phyloP scores from a whole-genome alignment of 2,888 invertebrate genomes.

The Pristionchus mayeri region DNA sequence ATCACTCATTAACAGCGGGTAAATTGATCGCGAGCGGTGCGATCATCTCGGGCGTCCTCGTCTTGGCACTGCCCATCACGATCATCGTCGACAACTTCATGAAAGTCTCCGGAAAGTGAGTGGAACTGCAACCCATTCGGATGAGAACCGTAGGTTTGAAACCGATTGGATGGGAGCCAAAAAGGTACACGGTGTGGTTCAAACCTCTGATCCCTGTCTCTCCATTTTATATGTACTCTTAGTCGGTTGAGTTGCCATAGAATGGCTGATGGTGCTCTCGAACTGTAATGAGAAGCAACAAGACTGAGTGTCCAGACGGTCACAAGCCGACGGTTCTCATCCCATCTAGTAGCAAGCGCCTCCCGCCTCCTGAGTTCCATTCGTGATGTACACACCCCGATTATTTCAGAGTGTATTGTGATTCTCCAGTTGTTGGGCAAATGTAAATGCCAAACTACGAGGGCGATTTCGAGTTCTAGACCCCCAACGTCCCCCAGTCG shows the following conservation, averaged over 20 bases:
- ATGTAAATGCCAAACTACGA: not conserved
- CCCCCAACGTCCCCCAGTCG: not conserved
- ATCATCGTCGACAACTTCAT: conserved; percentile 76
- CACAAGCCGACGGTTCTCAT: too few species aligned
- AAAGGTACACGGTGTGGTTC: too few species aligned
- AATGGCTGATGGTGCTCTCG: too few species aligned
- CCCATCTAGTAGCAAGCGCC: too few species aligned
- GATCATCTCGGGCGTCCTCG: conserved; percentile 72
- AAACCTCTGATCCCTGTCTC: too few species aligned
- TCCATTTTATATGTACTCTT: too few species aligned
- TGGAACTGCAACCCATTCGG: not conserved
- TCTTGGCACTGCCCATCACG: conserved; percentile 74
- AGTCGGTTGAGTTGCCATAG: too few species aligned
- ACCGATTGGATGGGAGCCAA: too few species aligned
- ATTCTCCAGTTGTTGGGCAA: not conserved
- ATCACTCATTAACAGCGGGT: conserved; percentile 59
- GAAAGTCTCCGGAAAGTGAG: conserved; percentile 73
- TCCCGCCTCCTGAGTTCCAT: too few species aligned
- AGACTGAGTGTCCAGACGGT: too few species aligned
- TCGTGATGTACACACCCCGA: conserved; percentile 3
- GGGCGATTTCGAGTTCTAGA: not conserved
- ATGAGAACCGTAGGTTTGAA: too few species aligned
- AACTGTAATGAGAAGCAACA: too few species aligned
- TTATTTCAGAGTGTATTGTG: conserved; percentile 32
- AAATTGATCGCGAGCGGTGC: conserved; percentile 74